Evolutionary conservation across 2,888 invertebrate species (phyloP).

Genomic region (Drosophila mimetica): DNA sequence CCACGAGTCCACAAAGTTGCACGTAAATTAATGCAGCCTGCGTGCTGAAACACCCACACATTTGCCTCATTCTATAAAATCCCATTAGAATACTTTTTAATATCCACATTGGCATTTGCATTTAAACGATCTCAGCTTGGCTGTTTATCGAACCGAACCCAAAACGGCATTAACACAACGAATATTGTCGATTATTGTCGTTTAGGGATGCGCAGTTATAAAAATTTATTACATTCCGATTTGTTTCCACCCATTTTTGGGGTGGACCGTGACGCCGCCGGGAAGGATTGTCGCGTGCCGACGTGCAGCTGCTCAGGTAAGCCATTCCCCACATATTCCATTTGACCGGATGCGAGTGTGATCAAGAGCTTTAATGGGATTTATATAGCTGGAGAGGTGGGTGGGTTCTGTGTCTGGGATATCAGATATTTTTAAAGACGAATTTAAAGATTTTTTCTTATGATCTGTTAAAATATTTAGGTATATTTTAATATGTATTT

Average conservation of each 20-base stretch:
- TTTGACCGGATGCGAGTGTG: conserved; percentile 2
- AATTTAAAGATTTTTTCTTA: too few species aligned
- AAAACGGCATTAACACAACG: conserved; percentile 39
- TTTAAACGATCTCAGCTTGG: conserved; percentile 59
- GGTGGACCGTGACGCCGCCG: conserved; percentile 44
- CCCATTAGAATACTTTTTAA: conserved; percentile 65
- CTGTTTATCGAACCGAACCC: conserved; percentile 29
- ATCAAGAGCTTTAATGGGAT: conserved; percentile 12
- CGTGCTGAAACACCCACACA: conserved; percentile 36
- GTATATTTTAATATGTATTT: too few species aligned
- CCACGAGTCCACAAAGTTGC: conserved; percentile 49
- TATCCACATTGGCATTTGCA: conserved; percentile 55
- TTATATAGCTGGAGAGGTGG: neutral
- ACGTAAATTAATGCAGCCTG: conserved; percentile 62
- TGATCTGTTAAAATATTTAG: too few species aligned
- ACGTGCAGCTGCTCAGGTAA: conserved; percentile 71
- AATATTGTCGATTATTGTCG: conserved; percentile 4
- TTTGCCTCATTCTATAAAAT: neutral
- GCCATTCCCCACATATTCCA: conserved; percentile 34
- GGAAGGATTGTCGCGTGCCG: conserved; percentile 57
- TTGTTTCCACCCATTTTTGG: conserved; percentile 34
- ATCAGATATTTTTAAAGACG: too few species aligned
- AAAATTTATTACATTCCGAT: conserved; percentile 53
- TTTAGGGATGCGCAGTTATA: conserved; percentile 47
- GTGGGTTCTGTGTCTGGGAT: too few species aligned